Evolutionary conservation across 2,888 invertebrate species (phyloP), one percentile per base, ranked within the genome.

Genomic region (Diarsia dahlii): DNA sequence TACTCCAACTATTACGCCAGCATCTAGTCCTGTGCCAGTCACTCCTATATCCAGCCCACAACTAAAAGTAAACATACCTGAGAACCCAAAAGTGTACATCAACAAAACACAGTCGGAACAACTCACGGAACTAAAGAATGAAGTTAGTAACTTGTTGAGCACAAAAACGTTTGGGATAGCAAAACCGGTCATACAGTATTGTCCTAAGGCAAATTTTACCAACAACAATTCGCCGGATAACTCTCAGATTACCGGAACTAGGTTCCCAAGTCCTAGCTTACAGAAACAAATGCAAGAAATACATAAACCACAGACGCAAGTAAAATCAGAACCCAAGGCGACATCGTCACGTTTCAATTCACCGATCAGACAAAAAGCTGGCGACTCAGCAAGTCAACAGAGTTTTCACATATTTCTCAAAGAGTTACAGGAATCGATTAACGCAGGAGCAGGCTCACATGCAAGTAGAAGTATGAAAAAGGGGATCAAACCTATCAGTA

Each of bases 321-420:
- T 10, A 39, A 83, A 60, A 50, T 12, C 45, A 4, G 74, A 83
- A 45, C 28, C 67, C 6, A 81, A 65, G 39, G 20, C 60, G 10
- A 18, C 50, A 56, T 3, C 34, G 8, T 15, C 76, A 56, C 58
- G 48, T 45, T 23, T 70, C 12, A 67, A 39, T 54, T n/a, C 46
- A 52, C 46, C 74, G 50, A 66, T 63, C 28, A 75, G 52, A 68
- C 69, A 74, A 62, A 76, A 63, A 23, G 66, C 74, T 60, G 23
- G 20, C 28, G 69, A 77, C 28, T 23, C 81, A 39, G 23, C 84
- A 18, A 87, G 82, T 70, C 87, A 90, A 70, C 89, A 87, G 56
- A 87, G 87, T 39, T 93, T 90, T 66, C 88, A 91, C 64, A 88
- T 91, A 54, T 95, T 95, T 78, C 78, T 95, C n/a, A 93, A 92